These are phyloP conservation scores for Pyrocephalus nanus DNA, from an alignment of 2,797 vertebrate species.

Conservation along the genomic window DNA sequence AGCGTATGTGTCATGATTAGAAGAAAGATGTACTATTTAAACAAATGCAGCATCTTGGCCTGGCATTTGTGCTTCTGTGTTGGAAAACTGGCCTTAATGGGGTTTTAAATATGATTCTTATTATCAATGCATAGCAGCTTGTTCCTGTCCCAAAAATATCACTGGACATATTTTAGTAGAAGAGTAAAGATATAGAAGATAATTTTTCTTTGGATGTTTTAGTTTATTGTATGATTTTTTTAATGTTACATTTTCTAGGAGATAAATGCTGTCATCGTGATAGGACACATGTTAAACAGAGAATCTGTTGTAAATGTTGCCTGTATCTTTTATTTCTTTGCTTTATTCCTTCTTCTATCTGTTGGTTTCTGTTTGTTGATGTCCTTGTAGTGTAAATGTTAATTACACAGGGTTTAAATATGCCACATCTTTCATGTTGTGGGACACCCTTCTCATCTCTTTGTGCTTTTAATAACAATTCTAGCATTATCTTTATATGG, in stretches of 20 bases:
- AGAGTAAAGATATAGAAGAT: not conserved
- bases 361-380: not conserved
- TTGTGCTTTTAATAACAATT: not conserved
- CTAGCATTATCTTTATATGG: not conserved
- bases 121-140: not conserved
- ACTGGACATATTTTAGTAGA: not conserved
- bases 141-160: not conserved
- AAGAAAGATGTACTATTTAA: not conserved
- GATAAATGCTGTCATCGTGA: not conserved
- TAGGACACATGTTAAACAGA: not conserved
- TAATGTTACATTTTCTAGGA: not conserved
- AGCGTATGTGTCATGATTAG: not conserved
- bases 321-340: not conserved
- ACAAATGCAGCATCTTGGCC: not conserved
- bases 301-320: not conserved
- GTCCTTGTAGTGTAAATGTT: not conserved
- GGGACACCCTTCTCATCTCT: not conserved
- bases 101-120: not conserved
- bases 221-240: not conserved
- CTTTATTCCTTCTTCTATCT: not conserved
- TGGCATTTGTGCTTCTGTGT: not conserved
- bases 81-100: not conserved
- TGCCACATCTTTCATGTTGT: not conserved
- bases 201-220: not conserved
- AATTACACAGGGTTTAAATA: not conserved